Base-by-base conservation (phyloP, 2,888 invertebrate species). In the Pristionchus japonicus region DNA sequence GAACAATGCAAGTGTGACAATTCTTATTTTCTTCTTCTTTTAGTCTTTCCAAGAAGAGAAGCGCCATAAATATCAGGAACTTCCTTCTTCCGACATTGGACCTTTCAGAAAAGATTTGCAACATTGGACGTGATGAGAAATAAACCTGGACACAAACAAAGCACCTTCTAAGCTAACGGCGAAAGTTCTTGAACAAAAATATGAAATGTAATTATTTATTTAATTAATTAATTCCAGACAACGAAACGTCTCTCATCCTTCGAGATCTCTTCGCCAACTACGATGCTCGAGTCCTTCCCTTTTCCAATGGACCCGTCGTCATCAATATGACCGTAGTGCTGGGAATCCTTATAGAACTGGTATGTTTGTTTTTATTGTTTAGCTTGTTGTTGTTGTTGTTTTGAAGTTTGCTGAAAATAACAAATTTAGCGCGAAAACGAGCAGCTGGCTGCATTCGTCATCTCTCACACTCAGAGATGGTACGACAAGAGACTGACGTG, bases 321-420 rank as follows among this genome's bases (percentile, higher is more conserved):
- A 89, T 93, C 52, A 91, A 93, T 80, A 93, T 92, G 93, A 93
- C 93, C 13, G 92, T 93, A 70, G 93, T 93, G 0, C 85, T 93
- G 37, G 93, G 92, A 6, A 93, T 93, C 67, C 89, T 93, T 37
- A 93, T 93, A 57, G 93, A 93, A 88, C 88, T 93, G 47, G 37
- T 47, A 49, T 47, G 43, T 13, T 34, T 17, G n/a, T 70, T n/a
- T n/a, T n/a, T n/a, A n/a, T n/a, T n/a, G n/a, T n/a, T n/a, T n/a
- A n/a, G n/a, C n/a, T n/a, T 61, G 40, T 85, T n/a, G 64, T n/a
- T 20, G 61, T 57, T 84, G 27, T 61, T 83, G n/a, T 83, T 80
- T 43, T 52, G 27, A 23, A 52, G 52, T 52, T 17, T 52, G 82
- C 34, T 83, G 13, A 23, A 83, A 49, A 31, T 3, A 52, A 15